A percentile compares a stretch with the other conserved stretches of the same genome.
phyloP scores from a whole-genome alignment of 2,888 invertebrate genomes.

The Melanchra persicariae region DNA sequence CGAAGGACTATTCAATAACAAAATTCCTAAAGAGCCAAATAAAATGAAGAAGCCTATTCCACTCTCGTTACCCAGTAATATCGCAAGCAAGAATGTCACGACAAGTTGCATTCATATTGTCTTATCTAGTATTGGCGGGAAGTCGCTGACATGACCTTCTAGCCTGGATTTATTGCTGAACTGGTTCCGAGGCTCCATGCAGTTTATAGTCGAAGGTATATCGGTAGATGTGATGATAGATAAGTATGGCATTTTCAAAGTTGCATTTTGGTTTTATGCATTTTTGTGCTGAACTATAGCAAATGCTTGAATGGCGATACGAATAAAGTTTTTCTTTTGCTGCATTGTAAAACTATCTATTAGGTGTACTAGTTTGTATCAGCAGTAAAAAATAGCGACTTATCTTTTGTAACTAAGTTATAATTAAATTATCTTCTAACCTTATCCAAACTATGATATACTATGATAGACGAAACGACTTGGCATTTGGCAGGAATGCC shows the following conservation, averaged over 20 bases:
- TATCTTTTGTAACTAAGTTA: too few relatives aligned
- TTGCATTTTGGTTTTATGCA: constrained; percentile 3
- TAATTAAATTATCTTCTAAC: too few relatives aligned
- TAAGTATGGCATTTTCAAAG: constrained; percentile 11
- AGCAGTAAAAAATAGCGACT: too few relatives aligned
- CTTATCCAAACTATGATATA: too few relatives aligned
- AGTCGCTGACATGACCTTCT: constrained; percentile 70
- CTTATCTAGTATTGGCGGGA: constrained; percentile 76
- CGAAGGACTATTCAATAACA: too few relatives aligned
- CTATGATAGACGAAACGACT: too few relatives aligned
- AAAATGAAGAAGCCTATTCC: constrained; percentile 32
- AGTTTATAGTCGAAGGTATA: constrained; percentile 36
- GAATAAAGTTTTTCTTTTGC: neutral
- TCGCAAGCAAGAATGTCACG: constrained; percentile 68
- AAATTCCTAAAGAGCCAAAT: neutral
- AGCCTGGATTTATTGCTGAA: constrained; percentile 67
- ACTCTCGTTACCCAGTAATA: constrained; percentile 45
- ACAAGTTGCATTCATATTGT: constrained; percentile 70
- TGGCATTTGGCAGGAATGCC: too few relatives aligned
- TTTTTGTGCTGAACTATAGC: neutral
- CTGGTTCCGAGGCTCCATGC: constrained; percentile 41
- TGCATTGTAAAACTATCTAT: too few relatives aligned
- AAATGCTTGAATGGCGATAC: neutral
- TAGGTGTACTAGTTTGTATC: too few relatives aligned
- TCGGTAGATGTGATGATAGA: constrained; percentile 36